Base-by-base conservation (phyloP, 2,797 vertebrate genomes). In the Gymnodraco acuticeps region DNA sequence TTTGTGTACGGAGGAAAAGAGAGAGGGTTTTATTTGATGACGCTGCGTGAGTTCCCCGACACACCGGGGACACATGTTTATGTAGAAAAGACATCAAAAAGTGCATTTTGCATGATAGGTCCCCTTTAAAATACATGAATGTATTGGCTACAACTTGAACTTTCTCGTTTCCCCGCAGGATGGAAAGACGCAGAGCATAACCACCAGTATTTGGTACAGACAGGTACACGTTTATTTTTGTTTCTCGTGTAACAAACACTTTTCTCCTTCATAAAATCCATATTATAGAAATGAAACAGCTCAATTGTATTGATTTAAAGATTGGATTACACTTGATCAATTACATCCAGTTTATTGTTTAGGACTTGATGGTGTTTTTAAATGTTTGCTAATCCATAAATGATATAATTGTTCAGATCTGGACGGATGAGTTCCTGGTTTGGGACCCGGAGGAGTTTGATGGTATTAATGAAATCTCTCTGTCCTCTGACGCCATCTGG, bases 391-490 rank as follows among this genome's bases (percentile, higher is more conserved):
- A 53, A 59, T 66, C 8, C 1, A 55, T 1, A 60, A 1, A 23
- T 38, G 1, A 10, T 2, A 19, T 3, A 0, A 27, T 45, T 72
- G 42, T 83, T 76, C 90, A 97, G 96, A 93, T 96, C 72, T 97
- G 96, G 97, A 95, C 89, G 0, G 96, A 98, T 76, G 96, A 97
- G 80, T 97, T 97, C 91, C 92, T 98, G 68, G 94, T 96, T 46
- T 98, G 97, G 96, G 95, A 97, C 80, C 95, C 96, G 1, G 95
- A 94, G 19, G 92, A 95, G 71, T 97, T 96, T 77, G 96, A 97
- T 72, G 95, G 94, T 3, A 97, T 97, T 83, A 95, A 84, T 58
- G 96, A 96, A 84, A 95, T 97, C 83, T 97, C 96, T 0, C 86
- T 97, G 67, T 95, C 95, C 5, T 95, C 95, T 19, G 96, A 95